phyloP scores from a whole-genome alignment of 2,888 invertebrate species.

The Ornithoptera priamus region DNA sequence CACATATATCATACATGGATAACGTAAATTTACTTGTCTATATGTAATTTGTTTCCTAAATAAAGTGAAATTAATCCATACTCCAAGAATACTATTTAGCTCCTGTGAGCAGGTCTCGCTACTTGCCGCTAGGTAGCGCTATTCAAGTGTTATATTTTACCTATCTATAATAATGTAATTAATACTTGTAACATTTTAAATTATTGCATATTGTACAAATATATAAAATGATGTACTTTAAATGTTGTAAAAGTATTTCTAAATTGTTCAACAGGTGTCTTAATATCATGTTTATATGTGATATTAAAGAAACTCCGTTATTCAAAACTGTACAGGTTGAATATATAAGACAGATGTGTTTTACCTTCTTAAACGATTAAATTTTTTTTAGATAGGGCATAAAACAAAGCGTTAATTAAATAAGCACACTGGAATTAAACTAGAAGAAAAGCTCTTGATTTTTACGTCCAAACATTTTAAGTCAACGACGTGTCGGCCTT shows the following conservation, averaged over 20 bases:
- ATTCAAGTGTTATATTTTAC: conserved; percentile 3
- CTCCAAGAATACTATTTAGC: neutral
- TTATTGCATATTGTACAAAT: too few species aligned
- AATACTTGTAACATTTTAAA: too few species aligned
- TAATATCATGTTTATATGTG: too few species aligned
- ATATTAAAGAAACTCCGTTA: neutral
- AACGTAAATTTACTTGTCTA: neutral
- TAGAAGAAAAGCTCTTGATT: conserved; percentile 49
- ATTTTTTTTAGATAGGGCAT: neutral
- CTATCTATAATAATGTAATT: too few species aligned
- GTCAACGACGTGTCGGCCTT: conserved; percentile 61
- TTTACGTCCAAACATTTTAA: conserved; percentile 67
- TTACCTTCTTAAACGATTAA: neutral
- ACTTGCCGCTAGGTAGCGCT: conserved; percentile 62
- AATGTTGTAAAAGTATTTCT: too few species aligned
- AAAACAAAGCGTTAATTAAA: conserved; percentile 42
- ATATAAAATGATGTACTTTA: too few species aligned
- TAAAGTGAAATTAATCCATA: neutral
- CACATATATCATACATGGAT: neutral
- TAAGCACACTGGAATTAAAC: conserved; percentile 49
- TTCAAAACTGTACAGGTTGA: neutral
- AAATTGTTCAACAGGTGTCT: too few species aligned
- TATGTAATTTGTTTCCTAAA: neutral
- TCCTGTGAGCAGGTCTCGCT: conserved; percentile 35
- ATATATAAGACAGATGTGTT: neutral